These are phyloP conservation scores for Buphagus erythrorhynchus DNA, from an alignment of 2,797 vertebrate species.

Conservation along the genomic window DNA sequence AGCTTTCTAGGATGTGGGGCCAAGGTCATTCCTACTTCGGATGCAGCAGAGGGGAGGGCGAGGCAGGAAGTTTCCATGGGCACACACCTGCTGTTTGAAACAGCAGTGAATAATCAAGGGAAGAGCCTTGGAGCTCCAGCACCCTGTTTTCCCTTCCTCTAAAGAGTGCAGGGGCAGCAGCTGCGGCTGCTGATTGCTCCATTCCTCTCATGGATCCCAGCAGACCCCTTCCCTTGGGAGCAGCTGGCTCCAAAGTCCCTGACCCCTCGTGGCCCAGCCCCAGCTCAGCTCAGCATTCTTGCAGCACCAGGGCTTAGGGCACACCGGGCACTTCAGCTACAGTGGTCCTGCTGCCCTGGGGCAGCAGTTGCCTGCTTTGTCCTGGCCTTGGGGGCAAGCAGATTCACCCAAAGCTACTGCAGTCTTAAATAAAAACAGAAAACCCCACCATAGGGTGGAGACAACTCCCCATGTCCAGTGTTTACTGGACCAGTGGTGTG, in stretches of 20 bases:
- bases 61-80: neutral
- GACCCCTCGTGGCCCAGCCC: neutral
- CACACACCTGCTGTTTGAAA: neutral
- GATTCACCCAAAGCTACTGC: neutral
- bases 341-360: neutral
- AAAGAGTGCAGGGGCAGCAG: fast-evolving
- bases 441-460: neutral
- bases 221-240: neutral
- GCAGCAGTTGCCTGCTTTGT: neutral
- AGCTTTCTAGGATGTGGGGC: neutral
- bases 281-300: neutral
- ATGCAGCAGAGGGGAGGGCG: neutral
- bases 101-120: neutral
- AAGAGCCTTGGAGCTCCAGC: neutral
- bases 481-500: neutral
- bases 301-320: neutral
- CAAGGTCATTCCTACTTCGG: neutral
- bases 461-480: neutral
- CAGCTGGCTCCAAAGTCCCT: fast-evolving
- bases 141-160: neutral
- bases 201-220: neutral
- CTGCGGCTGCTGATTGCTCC: neutral
- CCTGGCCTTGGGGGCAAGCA: neutral
- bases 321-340: neutral
- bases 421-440: neutral